Conservation (phyloP, 2,113 vertebrate genomes). For the Sterna hirundo region DNA sequence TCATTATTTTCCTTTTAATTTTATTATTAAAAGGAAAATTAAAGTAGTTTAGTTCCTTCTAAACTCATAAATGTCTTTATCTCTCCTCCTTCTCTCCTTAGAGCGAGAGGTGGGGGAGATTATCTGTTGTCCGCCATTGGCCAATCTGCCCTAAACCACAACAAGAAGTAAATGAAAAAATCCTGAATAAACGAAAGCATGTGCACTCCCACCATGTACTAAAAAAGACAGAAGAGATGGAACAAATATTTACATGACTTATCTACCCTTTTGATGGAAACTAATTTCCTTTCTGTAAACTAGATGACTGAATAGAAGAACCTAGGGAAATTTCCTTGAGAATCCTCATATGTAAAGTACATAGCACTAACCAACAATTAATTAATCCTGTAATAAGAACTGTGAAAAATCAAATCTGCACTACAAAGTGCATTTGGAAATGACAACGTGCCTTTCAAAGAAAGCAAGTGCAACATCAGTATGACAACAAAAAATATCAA, state of each 20-base stretch:
- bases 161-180: neutral
- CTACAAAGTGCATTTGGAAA: neutral
- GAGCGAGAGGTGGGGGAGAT: no score
- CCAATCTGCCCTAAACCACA: no score
- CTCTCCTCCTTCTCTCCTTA: no score
- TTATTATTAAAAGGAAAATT: no score
- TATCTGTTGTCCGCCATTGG: no score
- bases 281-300: neutral
- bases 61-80: no score
- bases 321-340: neutral
- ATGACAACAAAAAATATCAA: neutral
- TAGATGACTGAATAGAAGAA: neutral
- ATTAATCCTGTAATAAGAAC: neutral
- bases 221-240: neutral
- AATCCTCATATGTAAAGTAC: neutral
- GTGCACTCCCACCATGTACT: neutral
- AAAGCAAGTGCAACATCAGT: neutral
- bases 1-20: no score
- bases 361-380: neutral
- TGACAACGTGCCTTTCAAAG: neutral
- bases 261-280: neutral
- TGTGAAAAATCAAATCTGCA: neutral
- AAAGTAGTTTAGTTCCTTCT: no score
- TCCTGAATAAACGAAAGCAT: neutral
- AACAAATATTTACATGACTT: neutral